A percentile compares a stretch with the other conserved stretches of the same genome.
Conservation (phyloP, 1,140 invertebrate species). For the Neodiprion lecontei region DNA sequence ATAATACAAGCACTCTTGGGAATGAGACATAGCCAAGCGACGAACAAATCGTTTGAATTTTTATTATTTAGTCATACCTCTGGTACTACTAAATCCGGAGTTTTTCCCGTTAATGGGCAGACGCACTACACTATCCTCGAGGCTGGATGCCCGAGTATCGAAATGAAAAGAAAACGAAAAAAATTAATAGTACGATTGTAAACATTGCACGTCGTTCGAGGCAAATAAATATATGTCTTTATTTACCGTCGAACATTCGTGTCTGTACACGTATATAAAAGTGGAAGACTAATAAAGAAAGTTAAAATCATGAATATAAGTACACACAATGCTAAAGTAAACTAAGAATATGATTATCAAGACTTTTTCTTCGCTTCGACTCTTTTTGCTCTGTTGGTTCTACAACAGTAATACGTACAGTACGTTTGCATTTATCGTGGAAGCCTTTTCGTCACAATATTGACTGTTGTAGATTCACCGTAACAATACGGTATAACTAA, state of each 20-base stretch:
- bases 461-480: not conserved
- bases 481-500: too few relatives aligned
- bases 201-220: too few relatives aligned
- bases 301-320: not conserved
- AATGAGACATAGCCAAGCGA: constrained; percentile 43
- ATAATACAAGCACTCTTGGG: constrained; percentile 58
- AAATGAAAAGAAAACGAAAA: not conserved
- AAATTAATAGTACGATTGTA: not conserved
- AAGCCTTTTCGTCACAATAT: not conserved
- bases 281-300: not conserved
- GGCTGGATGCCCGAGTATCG: not conserved
- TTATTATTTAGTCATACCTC: too few relatives aligned
- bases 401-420: too few relatives aligned
- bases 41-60: constrained; percentile 19
- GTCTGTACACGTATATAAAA: not conserved
- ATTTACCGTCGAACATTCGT: too few relatives aligned
- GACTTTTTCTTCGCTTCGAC: too few relatives aligned
- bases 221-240: not conserved
- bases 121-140: not conserved
- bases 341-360: not conserved
- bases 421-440: not conserved
- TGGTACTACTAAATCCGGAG: too few relatives aligned
- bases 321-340: not conserved
- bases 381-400: too few relatives aligned
- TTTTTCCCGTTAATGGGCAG: too few relatives aligned